Conservation (phyloP, 92 coral and sea anemone genomes). For the Porites lobata region DNA sequence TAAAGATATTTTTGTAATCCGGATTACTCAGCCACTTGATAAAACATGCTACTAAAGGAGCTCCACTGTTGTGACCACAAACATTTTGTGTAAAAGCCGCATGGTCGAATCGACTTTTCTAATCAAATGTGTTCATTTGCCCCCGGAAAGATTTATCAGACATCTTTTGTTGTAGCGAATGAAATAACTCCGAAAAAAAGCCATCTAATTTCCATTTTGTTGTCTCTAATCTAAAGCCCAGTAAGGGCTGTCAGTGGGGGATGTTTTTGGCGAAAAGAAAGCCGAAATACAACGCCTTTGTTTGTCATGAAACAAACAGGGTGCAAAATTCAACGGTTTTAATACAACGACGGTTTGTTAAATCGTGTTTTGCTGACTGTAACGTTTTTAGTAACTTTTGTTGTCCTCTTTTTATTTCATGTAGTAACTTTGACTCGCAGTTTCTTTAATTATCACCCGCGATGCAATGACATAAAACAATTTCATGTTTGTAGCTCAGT, state of each 20-base stretch:
- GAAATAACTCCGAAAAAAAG: not conserved
- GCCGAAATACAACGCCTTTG: not conserved
- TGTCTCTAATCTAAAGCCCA: not conserved
- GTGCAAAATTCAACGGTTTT: slow-evolving; percentile 24
- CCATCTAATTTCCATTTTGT: slow-evolving; percentile 4
- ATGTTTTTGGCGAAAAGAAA: not conserved
- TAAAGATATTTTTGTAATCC: not conserved
- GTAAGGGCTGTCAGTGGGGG: slow-evolving; percentile 8
- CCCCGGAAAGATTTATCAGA: slow-evolving; percentile 50
- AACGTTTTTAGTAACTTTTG: slow-evolving; percentile 11
- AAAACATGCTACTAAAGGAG: not conserved
- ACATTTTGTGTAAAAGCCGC: not conserved
- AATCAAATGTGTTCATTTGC: slow-evolving; percentile 16
- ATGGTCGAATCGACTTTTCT: not conserved
- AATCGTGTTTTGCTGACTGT: not conserved
- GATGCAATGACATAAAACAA: not conserved
- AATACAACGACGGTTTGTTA: not conserved
- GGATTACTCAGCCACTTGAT: not conserved
- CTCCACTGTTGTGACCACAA: slow-evolving; percentile 4
- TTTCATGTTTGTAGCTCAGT: not conserved
- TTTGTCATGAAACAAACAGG: not conserved
- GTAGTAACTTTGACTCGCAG: not conserved
- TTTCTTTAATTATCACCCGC: slow-evolving; percentile 6
- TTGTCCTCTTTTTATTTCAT: not conserved
- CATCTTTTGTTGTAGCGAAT: slow-evolving; percentile 25